Percentiles rank a stretch among this genome's conserved stretches.
Evolutionary conservation across 2,888 invertebrate species (phyloP).

Genomic region (Julus scandinavius): DNA sequence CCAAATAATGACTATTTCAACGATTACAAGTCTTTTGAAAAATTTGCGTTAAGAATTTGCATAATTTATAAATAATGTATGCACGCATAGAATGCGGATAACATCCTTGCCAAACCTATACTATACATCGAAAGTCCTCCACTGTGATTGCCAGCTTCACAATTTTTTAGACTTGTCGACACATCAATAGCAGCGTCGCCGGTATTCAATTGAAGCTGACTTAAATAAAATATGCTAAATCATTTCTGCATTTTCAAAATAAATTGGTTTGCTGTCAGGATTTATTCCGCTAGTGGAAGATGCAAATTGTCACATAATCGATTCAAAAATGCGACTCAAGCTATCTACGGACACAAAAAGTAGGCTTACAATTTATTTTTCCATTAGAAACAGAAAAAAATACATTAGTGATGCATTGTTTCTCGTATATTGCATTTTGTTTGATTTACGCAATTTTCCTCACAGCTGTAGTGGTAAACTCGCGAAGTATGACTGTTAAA

Average conservation of each 20-base stretch:
- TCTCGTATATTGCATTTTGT: not conserved
- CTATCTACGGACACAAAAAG: not conserved
- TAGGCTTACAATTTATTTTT: slow-evolving; percentile 18
- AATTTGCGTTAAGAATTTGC: not conserved
- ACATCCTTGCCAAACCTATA: not conserved
- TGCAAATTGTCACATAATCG: slow-evolving; percentile 42
- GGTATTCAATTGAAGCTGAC: slow-evolving; percentile 16
- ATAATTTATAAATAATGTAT: not conserved
- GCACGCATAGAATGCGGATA: not conserved
- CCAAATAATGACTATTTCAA: not conserved
- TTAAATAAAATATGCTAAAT: slow-evolving; percentile 35
- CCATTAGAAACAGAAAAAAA: not conserved
- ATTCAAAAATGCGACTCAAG: not conserved
- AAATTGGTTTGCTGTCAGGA: slow-evolving; percentile 37
- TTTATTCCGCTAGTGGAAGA: not conserved
- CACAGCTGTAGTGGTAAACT: not conserved
- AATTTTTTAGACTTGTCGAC: not conserved
- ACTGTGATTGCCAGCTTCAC: not conserved
- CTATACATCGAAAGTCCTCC: slow-evolving; percentile 4
- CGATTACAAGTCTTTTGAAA: not conserved
- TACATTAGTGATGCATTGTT: not conserved
- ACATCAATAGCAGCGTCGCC: slow-evolving; percentile 9
- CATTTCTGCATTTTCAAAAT: slow-evolving; percentile 30
- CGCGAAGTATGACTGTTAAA: not conserved
- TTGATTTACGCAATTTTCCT: slow-evolving; percentile 6